Base-by-base conservation (phyloP, 2,797 vertebrate genomes). In the Gallirallus australis region DNA sequence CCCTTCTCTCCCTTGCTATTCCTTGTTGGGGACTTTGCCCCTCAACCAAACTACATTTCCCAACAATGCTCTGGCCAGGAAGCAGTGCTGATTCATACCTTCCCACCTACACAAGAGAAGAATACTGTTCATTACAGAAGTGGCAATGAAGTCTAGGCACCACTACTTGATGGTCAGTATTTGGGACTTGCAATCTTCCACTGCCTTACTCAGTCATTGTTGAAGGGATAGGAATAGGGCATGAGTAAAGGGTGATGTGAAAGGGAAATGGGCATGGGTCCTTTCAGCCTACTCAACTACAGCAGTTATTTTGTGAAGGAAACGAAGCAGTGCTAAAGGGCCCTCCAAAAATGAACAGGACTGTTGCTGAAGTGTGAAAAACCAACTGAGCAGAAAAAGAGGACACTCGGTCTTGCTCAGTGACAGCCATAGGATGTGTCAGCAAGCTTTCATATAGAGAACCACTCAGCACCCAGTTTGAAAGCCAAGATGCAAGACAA, bases 1-100 rank as follows among this genome's bases (percentile, higher is more conserved):
- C 16, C 6, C 11, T 85, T 11, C 7, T 0, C 0, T 85, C 6
- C 0, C 0, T 37, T 94, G 33, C 31, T 1, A 6, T 73, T 85
- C 42, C 53, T 70, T 42, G 10, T 1, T 78, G 45, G 15, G 33
- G 10, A 37, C 37, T 73, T 82, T 52, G 12, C 16, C 11, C 24
- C 47, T 77, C 33, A 64, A 15, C 8, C 76, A 88, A 59, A 82
- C 48, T 70, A 7, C 12, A 35, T 77, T 88, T 90, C 31, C 47
- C 35, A 68, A 5, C 31, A n/a, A 35, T 2, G 7, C 16, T 63
- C 23, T 59, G 39, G 7, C 8, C 54, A 79, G 56, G 25, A 16
- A 56, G 53, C 42, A 79, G 40, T 5, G 3, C 21, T 48, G 47
- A 78, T 66, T 6, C 3, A 52, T 7, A 11, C 2, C 5, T 71